phyloP scores from a whole-genome alignment of 2,797 vertebrate species.

The Onychomys arenicola region DNA sequence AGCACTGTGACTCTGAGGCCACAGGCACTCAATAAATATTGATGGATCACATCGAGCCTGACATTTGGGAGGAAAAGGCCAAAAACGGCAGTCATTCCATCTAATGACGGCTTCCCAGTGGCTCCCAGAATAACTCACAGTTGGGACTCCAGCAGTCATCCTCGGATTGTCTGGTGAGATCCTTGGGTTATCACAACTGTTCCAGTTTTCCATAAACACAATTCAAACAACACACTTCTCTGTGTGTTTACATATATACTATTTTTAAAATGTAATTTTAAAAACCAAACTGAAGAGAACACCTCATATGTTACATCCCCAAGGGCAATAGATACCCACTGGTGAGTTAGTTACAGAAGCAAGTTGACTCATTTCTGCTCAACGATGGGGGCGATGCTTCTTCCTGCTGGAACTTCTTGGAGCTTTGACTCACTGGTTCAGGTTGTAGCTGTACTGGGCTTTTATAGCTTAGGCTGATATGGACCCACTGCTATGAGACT shows the following conservation, averaged over 20 bases:
- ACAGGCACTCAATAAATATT: slow-evolving; percentile 73
- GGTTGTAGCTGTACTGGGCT: not conserved
- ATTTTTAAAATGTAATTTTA: slow-evolving; percentile 41
- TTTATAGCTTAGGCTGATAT: not conserved
- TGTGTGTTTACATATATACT: not conserved
- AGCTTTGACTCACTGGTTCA: not conserved
- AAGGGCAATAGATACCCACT: not conserved
- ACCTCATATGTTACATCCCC: slow-evolving; percentile 12
- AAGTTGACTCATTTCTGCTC: slow-evolving; percentile 10
- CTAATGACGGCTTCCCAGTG: slow-evolving; percentile 55
- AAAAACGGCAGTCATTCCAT: not conserved
- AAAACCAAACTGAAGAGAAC: not conserved
- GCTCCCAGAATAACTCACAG: slow-evolving; percentile 59
- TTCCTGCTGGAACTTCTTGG: slow-evolving; percentile 31
- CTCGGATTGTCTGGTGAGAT: slow-evolving; percentile 37
- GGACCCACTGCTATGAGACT: slow-evolving; percentile 5
- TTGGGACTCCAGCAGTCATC: slow-evolving; percentile 29
- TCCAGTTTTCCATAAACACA: slow-evolving; percentile 46
- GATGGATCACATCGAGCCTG: slow-evolving; percentile 68
- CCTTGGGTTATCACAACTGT: slow-evolving; percentile 1
- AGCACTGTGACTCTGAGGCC: not conserved
- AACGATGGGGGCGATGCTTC: not conserved
- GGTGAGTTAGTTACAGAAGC: slow-evolving; percentile 14
- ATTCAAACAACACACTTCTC: not conserved
- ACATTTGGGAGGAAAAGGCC: slow-evolving; percentile 71